Percentiles rank a stretch among this genome's conserved stretches.
Conservation (phyloP, 2,797 vertebrate genomes). For the Coregonus suidteri region DNA sequence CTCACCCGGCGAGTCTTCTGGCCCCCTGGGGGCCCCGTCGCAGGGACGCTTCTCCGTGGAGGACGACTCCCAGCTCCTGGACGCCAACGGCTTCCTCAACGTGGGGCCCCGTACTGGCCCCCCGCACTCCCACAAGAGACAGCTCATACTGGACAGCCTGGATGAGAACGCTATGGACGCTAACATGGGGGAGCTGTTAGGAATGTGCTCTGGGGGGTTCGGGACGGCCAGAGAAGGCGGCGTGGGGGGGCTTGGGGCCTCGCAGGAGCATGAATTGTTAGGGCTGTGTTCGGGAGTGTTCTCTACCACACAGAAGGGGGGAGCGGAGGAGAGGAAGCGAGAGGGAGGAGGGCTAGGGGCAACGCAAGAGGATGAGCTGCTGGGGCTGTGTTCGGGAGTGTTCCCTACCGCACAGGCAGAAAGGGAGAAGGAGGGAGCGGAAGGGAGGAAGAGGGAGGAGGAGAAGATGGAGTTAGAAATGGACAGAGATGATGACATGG, state of each 20-base stretch:
- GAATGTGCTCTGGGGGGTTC: constrained; percentile 87
- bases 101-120: constrained; percentile 67
- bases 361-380: constrained; percentile 75
- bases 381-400: constrained; percentile 86
- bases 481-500: constrained; percentile 70
- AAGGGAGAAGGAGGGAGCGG: constrained; percentile 56
- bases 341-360: constrained; percentile 24
- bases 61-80: constrained; percentile 94
- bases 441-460: constrained; percentile 39
- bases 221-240: not conserved
- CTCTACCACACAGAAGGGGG: constrained; percentile 68
- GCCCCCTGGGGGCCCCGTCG: constrained; percentile 78
- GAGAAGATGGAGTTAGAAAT: constrained; percentile 1
- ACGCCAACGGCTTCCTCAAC: constrained; percentile 89
- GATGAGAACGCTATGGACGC: constrained; percentile 99
- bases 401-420: constrained; percentile 74
- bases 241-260: constrained; percentile 1
- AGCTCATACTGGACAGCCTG: constrained; percentile 84
- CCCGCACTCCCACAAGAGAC: constrained; percentile 83
- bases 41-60: constrained; percentile 90
- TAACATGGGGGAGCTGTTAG: constrained; percentile 93
- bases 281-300: constrained; percentile 91
- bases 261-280: constrained; percentile 75
- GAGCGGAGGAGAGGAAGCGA: constrained; percentile 22
- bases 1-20: constrained; percentile 75